These are phyloP conservation scores for Rissa tridactyla DNA, from an alignment of 2,113 vertebrate genomes.

Conservation along the genomic window DNA sequence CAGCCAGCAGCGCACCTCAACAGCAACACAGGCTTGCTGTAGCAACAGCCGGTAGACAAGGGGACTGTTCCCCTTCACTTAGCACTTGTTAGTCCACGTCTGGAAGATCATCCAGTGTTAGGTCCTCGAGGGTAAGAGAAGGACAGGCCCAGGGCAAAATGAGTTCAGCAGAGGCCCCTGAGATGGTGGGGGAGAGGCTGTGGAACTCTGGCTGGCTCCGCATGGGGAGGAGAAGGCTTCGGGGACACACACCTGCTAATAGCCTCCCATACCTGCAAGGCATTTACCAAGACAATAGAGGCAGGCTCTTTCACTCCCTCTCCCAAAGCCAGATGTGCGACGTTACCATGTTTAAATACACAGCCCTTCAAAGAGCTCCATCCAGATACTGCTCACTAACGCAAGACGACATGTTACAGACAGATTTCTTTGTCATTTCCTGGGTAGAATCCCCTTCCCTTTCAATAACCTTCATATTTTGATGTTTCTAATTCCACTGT, in stretches of 20 bases:
- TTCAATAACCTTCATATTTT: not conserved
- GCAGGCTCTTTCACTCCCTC: not conserved
- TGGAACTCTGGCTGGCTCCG: not conserved
- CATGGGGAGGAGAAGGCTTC: not conserved
- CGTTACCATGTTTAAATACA: not conserved
- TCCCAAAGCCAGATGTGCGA: not conserved
- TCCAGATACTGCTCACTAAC: not conserved
- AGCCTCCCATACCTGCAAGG: not conserved
- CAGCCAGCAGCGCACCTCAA: not conserved
- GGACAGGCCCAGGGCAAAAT: fast-evolving
- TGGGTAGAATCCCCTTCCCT: not conserved
- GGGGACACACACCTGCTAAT: not conserved
- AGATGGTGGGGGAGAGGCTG: not conserved
- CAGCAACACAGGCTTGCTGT: not conserved
- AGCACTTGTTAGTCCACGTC: not conserved
- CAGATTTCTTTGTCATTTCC: not conserved
- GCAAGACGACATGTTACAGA: not conserved
- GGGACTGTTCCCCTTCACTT: not conserved
- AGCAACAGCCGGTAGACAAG: not conserved
- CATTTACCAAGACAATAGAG: not conserved
- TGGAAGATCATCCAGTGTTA: not conserved
- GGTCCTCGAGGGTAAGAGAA: not conserved
- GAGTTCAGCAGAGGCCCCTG: fast-evolving
- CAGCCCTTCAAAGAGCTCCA: not conserved
- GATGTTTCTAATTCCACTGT: not conserved